phyloP scores from a whole-genome alignment of 2,797 vertebrate species.

The Kryptopterus vitreolus region DNA sequence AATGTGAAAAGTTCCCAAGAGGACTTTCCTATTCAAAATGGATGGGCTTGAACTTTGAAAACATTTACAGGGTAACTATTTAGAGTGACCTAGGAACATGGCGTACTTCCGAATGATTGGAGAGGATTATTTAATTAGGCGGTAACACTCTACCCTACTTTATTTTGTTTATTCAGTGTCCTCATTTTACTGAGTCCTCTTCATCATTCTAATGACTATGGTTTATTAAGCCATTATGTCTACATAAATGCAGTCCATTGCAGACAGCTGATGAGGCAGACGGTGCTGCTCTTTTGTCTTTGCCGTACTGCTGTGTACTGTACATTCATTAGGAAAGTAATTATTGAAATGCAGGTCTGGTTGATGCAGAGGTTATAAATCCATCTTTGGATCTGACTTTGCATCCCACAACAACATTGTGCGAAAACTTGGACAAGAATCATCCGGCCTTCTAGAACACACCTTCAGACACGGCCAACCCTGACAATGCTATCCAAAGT shows the following conservation, averaged over 20 bases:
- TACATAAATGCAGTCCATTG: not conserved
- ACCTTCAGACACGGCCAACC: no score
- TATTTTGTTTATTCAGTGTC: not conserved
- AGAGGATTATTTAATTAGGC: not conserved
- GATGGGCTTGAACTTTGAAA: not conserved
- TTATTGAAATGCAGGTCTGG: not conserved
- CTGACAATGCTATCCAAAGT: no score
- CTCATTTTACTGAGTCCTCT: not conserved
- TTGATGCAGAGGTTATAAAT: not conserved
- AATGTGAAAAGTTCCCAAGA: not conserved
- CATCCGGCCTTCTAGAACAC: no score
- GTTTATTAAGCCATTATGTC: conserved; percentile 7
- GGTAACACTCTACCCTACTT: not conserved
- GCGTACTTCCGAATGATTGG: not conserved
- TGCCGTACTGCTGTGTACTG: not conserved
- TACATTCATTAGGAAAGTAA: conserved; percentile 3
- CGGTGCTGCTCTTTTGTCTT: not conserved
- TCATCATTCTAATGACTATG: not conserved
- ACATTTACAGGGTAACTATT: not conserved
- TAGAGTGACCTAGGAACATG: not conserved
- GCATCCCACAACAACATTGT: not conserved
- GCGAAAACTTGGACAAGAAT: not conserved
- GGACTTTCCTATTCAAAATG: not conserved
- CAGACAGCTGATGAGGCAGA: not conserved
- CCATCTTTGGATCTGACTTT: not conserved